These are phyloP conservation scores for Stegastes partitus DNA, from an alignment of 2,113 vertebrate genomes.

Conservation along the genomic window DNA sequence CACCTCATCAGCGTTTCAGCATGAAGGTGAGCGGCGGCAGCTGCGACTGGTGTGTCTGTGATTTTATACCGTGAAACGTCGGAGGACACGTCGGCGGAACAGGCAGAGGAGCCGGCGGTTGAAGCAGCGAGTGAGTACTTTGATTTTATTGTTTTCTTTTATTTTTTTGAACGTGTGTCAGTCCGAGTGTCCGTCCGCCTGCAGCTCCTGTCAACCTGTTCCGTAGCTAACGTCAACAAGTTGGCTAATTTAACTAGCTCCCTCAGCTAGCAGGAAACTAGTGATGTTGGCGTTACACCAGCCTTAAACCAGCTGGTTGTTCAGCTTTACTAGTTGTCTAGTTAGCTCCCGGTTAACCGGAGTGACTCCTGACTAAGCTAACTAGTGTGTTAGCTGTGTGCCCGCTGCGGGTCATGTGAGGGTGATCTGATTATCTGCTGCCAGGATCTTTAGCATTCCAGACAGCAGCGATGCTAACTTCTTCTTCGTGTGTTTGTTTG, in stretches of 20 bases:
- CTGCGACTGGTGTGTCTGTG: background rate
- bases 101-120: background rate
- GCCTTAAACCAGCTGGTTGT: background rate
- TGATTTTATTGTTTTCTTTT: background rate
- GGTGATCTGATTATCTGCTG: conserved; percentile 38
- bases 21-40: conserved; percentile 50
- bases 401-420: conserved; percentile 59
- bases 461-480: background rate
- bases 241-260: conserved; percentile 44
- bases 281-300: accelerated
- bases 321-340: background rate
- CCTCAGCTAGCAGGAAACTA: background rate
- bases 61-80: background rate
- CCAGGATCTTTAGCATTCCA: conserved; percentile 18
- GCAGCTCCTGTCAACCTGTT: conserved; percentile 15
- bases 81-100: background rate
- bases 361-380: conserved; percentile 9
- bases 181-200: background rate
- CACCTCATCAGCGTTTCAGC: conserved; percentile 29
- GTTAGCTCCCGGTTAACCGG: background rate
- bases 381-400: background rate
- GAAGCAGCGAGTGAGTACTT: conserved; percentile 10
- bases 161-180: too few species aligned
- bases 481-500: background rate
- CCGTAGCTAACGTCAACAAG: conserved; percentile 41